Percentiles rank a stretch among this genome's conserved stretches.
Evolutionary conservation across 1,140 invertebrate species (phyloP).

Genomic region (Lucilia cuprina): DNA sequence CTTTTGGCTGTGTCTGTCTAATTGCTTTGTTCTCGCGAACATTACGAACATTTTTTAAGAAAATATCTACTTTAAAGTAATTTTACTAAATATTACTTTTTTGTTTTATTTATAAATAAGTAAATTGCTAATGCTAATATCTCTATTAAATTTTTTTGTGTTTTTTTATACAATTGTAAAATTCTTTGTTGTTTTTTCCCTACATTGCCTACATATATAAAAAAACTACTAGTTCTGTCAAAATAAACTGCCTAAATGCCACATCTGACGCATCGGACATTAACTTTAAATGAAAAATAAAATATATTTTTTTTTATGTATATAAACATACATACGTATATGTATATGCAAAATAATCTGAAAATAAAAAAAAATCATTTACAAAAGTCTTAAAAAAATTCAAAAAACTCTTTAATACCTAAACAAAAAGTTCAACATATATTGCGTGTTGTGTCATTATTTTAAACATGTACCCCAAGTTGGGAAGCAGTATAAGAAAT

Average conservation of each 20-base stretch:
- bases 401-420: neutral
- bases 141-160: too few species aligned
- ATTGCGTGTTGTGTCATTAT: conserved; percentile 28
- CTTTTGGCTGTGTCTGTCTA: too few species aligned
- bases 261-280: conserved; percentile 25
- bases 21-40: too few species aligned
- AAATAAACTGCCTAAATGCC: conserved; percentile 14
- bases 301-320: neutral
- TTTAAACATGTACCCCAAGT: neutral
- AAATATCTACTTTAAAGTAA: too few species aligned
- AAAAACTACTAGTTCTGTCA: neutral
- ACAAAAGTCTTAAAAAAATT: neutral
- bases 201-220: neutral
- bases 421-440: conserved; percentile 19
- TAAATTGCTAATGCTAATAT: too few species aligned
- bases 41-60: too few species aligned
- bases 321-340: neutral
- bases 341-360: neutral
- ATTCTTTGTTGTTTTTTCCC: neutral
- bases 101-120: too few species aligned
- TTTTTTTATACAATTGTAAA: neutral
- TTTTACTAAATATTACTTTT: too few species aligned
- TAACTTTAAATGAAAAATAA: conserved; percentile 9
- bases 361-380: neutral
- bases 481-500: neutral